Evolutionary conservation across 2,113 vertebrate species (phyloP).

Genomic region (Vidua macroura): DNA sequence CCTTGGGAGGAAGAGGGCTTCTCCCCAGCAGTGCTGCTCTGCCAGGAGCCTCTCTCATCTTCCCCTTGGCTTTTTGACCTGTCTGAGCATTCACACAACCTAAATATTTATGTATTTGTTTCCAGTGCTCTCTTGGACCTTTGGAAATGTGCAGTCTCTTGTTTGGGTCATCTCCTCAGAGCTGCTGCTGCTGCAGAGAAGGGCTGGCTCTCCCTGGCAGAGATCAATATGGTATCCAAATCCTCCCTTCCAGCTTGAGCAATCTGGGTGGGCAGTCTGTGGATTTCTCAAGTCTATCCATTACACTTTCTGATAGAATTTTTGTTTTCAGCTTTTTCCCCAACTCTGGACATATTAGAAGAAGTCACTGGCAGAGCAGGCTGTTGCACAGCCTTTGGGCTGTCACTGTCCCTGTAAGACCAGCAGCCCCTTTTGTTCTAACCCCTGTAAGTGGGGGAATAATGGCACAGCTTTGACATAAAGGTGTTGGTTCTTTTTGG

Average conservation of each 20-base stretch:
- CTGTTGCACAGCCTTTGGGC: neutral
- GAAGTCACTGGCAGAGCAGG: neutral
- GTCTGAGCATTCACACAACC: neutral
- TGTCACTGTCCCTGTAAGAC: neutral
- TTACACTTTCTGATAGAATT: neutral
- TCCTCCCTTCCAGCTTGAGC: neutral
- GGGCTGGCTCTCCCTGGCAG: neutral
- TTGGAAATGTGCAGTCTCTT: neutral
- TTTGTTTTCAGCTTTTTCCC: neutral
- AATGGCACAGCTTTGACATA: neutral
- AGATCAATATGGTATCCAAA: rapidly evolving
- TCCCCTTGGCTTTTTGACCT: neutral
- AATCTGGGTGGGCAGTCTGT: neutral
- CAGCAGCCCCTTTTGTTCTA: neutral
- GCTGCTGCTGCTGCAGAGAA: rapidly evolving
- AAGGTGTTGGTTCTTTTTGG: neutral
- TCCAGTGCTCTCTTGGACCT: neutral
- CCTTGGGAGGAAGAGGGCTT: neutral
- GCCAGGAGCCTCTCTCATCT: neutral
- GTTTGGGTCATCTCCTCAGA: neutral
- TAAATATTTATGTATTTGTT: neutral
- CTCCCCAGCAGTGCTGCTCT: neutral
- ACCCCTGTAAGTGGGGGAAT: neutral
- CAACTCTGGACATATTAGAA: neutral
- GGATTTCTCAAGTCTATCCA: neutral